phyloP scores from a whole-genome alignment of 1,140 invertebrate genomes.

The Zophobas atratus region DNA sequence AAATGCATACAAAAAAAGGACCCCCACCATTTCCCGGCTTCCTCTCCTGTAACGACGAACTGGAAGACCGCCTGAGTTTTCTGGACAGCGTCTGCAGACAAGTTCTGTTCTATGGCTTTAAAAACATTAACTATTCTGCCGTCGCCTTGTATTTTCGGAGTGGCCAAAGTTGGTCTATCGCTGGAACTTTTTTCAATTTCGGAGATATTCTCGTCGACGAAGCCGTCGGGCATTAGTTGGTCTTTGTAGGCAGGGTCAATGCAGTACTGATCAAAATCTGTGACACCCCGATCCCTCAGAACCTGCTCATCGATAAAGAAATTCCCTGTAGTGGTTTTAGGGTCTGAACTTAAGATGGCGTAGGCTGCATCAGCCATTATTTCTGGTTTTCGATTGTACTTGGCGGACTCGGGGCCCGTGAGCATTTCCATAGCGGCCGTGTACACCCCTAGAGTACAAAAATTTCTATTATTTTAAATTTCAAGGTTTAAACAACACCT shows the following conservation, averaged over 20 bases:
- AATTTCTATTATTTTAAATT: slow-evolving; percentile 50
- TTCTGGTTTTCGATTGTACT: slow-evolving; percentile 85
- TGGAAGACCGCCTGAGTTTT: slow-evolving; percentile 89
- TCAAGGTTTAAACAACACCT: slow-evolving; percentile 69
- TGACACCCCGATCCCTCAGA: slow-evolving; percentile 84
- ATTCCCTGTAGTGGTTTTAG: slow-evolving; percentile 86
- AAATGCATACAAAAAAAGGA: not conserved
- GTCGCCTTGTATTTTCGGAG: slow-evolving; percentile 1
- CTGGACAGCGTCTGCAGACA: slow-evolving; percentile 84
- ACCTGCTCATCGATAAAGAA: slow-evolving; percentile 97
- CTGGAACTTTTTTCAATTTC: not conserved
- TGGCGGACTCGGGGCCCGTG: slow-evolving; percentile 76
- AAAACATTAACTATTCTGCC: slow-evolving; percentile 77
- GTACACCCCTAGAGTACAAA: slow-evolving; percentile 80
- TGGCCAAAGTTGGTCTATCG: not conserved
- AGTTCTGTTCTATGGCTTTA: slow-evolving; percentile 74
- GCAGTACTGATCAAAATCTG: slow-evolving; percentile 90
- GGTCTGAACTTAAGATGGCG: slow-evolving; percentile 86
- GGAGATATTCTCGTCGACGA: slow-evolving; percentile 78
- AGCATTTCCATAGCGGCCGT: slow-evolving; percentile 99
- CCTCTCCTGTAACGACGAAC: slow-evolving; percentile 88
- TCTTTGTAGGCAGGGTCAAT: slow-evolving; percentile 80
- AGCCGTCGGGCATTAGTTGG: slow-evolving; percentile 91
- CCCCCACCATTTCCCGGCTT: slow-evolving; percentile 81
- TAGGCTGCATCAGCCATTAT: slow-evolving; percentile 98